Conservation (phyloP, 2,113 vertebrate species). For the Myrmophylax atrothorax region DNA sequence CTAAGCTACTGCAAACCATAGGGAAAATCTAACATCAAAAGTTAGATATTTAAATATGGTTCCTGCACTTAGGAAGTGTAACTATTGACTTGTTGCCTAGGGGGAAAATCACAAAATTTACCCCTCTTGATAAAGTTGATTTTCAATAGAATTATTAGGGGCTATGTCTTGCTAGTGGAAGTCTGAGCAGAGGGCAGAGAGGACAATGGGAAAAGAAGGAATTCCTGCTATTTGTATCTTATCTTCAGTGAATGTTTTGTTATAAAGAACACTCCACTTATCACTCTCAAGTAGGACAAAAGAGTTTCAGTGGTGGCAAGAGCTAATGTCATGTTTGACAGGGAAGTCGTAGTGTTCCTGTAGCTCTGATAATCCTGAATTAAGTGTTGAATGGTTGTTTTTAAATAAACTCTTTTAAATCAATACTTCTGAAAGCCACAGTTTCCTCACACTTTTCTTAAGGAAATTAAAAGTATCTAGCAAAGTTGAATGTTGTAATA, state of each 20-base stretch:
- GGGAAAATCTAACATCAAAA: background rate
- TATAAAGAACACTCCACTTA: conserved; percentile 40
- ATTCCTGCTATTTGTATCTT: conserved; percentile 40
- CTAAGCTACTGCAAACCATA: background rate
- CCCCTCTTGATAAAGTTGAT: background rate
- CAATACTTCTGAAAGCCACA: background rate
- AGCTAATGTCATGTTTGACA: conserved; percentile 36
- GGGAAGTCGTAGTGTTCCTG: background rate
- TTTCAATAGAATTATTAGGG: background rate
- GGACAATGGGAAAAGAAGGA: background rate
- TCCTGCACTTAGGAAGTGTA: background rate
- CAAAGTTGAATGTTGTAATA: background rate
- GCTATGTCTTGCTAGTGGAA: background rate
- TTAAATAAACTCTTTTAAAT: background rate
- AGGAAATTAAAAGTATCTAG: background rate
- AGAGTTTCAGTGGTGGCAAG: background rate
- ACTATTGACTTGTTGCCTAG: background rate
- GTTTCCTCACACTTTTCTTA: background rate
- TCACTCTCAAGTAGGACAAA: conserved; percentile 32
- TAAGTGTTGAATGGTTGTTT: conserved; percentile 1
- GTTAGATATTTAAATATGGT: background rate
- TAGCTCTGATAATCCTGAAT: conserved; percentile 24
- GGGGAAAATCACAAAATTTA: background rate
- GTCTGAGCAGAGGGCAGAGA: background rate
- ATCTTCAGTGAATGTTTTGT: conserved; percentile 38